Evolutionary conservation across 2,797 vertebrate genomes (phyloP), one percentile per base, ranked within the genome.

Genomic region (Halcyon badia): DNA sequence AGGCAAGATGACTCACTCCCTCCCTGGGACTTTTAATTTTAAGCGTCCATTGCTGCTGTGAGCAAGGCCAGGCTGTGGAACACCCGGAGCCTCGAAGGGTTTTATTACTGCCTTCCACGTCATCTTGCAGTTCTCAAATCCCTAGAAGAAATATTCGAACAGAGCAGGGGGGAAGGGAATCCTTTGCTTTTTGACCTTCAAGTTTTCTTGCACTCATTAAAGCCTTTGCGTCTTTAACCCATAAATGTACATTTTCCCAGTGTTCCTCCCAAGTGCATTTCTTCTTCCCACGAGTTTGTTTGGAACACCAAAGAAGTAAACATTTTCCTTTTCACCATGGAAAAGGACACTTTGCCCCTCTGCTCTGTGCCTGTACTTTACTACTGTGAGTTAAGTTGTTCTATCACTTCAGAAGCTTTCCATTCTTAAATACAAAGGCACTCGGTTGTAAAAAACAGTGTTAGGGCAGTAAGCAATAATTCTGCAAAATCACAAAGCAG

Each of bases 51-150:
- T 73, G 68, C 70, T 64, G 90, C 76, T 90, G 30, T 26, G 87
- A 96, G 84, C 4, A 31, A 79, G 76, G 83, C 95, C 77, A 71
- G 90, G 78, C 90, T 92, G 76, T 75, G 83, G 73, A 94, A 94
- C 89, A 88, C 89, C 92, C 82, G 11, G 77, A 86, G 73, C 83
- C 78, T 82, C 1, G 1, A 3, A 82, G 83, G 46, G 80, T 96
- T 97, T 96, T 97, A 96, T 95, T 94, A 95, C 92, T 48, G 79
- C 19, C 44, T 94, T 97, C 96, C 96, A 97, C 94, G 66, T 97
- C 96, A 97, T 89, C 82, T 79, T 37, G 51, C 87, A 90, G 62
- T 56, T 95, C 96, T 96, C 83, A 95, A 90, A 96, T 94, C 89
- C 80, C 83, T 94, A 79, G 83, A 97, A 96, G 79, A 95, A 83